Base-by-base conservation (phyloP, 2,888 invertebrate genomes). In the Harpalus rufipes region DNA sequence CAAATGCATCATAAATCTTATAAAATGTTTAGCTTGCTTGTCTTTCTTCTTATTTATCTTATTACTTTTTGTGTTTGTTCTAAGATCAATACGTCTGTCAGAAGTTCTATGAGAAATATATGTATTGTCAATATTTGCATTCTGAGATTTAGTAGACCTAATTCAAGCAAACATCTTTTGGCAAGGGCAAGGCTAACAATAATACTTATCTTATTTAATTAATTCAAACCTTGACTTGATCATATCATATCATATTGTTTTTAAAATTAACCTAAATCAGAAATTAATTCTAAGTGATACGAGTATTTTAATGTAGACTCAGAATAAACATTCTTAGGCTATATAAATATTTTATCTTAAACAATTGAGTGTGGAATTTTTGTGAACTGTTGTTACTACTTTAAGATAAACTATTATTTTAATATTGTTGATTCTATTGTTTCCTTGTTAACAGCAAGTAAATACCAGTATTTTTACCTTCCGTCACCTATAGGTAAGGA, bases 21-120 rank as follows among this genome's bases (percentile, higher is more conserved):
- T 21, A 16, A 41, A 80, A 80, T 80, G 16, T 63, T 61, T 63
- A 44, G 58, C 61, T 41, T 32, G 61, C 61, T 80, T 80, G 39
- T 41, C 63, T 41, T 41, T 44, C 32, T 78, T 81, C 80, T 41
- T 81, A 81, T 81, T 81, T 81, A 81, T 81, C 80, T 81, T 81
- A 63, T 63, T 81, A 63, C 44, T 81, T 63, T 41, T 63, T 63
- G 18, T 41, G 63, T 81, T 81, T 81, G 63, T 81, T 80, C 41
- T 58, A 44, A 63, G 41, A 81, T 63, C 63, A 81, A 81, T 81
- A 61, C 18, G 41, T 39, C 32, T 59, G 59, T 59, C 41, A 44
- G 41, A 81, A 63, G 56, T 56, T 78, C 25, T 14, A 78, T 56
- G 58, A 21, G 56, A 58, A 58, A 78, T 58, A 56, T 78, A n/a